Evolutionary conservation across 2,113 vertebrate genomes (phyloP).

Genomic region (Hyaena hyaena): DNA sequence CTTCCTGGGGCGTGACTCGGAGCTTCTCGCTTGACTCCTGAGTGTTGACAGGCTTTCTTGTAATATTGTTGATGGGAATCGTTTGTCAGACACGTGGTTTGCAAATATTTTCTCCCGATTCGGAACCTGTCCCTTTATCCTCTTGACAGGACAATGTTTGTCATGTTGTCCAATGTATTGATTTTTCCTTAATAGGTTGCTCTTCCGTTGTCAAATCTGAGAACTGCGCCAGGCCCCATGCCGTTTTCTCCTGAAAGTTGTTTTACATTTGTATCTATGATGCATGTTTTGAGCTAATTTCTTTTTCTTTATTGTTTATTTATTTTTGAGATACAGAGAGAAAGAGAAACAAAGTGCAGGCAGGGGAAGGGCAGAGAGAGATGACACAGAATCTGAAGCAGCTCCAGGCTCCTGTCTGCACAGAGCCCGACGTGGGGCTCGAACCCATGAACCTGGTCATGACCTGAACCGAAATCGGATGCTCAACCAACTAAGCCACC

Average conservation of each 20-base stretch:
- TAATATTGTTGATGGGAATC: neutral
- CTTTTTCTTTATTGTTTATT: neutral
- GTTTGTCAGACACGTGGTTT: neutral
- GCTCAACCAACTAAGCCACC: too few species aligned
- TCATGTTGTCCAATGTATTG: neutral
- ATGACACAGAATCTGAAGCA: too few species aligned
- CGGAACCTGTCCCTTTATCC: neutral
- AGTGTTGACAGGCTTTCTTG: neutral
- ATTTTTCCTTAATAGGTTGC: neutral
- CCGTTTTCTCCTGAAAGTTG: neutral
- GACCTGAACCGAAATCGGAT: too few species aligned
- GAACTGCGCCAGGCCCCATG: neutral
- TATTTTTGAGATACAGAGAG: too few species aligned
- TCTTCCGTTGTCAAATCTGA: neutral
- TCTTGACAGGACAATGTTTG: neutral
- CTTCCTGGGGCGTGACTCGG: neutral
- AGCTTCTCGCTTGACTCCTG: neutral
- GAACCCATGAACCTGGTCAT: too few species aligned
- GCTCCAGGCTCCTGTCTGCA: too few species aligned
- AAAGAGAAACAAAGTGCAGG: too few species aligned
- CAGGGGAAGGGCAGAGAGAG: too few species aligned
- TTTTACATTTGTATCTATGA: neutral
- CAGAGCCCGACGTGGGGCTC: too few species aligned
- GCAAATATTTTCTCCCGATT: neutral
- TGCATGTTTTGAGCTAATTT: neutral